Conservation (phyloP, 2,797 vertebrate species). For the Malacoraja senta region DNA sequence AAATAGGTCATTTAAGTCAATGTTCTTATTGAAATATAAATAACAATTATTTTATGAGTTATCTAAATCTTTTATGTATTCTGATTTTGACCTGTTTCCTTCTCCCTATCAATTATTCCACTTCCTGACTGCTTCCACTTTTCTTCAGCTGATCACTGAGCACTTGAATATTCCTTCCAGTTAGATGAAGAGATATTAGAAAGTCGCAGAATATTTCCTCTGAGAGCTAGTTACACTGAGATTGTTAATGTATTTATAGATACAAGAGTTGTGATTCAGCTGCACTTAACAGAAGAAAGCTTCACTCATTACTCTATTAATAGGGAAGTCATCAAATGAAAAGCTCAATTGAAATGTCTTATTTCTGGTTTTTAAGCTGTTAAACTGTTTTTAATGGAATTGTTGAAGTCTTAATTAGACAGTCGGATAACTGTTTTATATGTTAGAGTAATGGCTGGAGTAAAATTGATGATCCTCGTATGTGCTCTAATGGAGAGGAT, state of each 20-base stretch:
- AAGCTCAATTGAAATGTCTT: background rate
- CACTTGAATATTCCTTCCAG: background rate
- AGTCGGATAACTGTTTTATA: background rate
- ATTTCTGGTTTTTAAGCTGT: background rate
- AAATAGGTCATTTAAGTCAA: background rate
- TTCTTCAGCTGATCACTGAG: background rate
- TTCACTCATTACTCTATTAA: constrained; percentile 6
- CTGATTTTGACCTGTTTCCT: background rate
- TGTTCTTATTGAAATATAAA: background rate
- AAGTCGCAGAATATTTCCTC: background rate
- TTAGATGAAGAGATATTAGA: background rate
- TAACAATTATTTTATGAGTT: background rate
- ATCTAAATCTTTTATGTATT: background rate
- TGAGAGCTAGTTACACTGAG: background rate
- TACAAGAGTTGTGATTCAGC: background rate
- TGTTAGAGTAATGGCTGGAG: background rate
- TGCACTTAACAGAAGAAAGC: background rate
- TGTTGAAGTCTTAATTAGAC: background rate
- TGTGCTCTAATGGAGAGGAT: background rate
- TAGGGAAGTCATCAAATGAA: background rate
- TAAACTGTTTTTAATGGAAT: background rate
- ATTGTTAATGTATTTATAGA: background rate
- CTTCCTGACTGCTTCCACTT: background rate
- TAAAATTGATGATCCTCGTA: background rate
- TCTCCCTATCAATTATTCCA: too few species aligned